Evolutionary conservation across 2,113 vertebrate genomes (phyloP), one percentile per base, ranked within the genome.

Genomic region (Labeo rohita): DNA sequence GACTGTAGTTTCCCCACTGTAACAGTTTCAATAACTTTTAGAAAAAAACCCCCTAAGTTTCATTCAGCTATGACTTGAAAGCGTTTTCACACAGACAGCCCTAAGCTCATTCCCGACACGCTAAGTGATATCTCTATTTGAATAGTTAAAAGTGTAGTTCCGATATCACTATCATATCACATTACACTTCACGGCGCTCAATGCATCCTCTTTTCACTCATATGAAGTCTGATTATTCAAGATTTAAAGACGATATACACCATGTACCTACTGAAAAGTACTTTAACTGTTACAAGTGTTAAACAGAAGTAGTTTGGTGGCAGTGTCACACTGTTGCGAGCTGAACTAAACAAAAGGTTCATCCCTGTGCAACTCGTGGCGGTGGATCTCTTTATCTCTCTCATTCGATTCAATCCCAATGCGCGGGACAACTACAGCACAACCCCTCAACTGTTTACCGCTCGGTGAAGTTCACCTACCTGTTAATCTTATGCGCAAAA

Each of bases 401-500:
- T 23, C 66, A 16, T 11, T 23, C 10, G 4, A 45, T 45, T 80
- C 12, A 10, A 34, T 49, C 65, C 65, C 65, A 65, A 78, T 10
- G 50, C 15, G 77, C 54, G 77, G 10, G 54, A 52, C 45, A 28
- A 56, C 49, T 15, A 56, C 4, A 2, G 18, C 47, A 54, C 68
- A 8, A 74, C 66, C 9, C 68, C 2, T 54, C 34, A 16, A 10
- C 21, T 0, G 18, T 28, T n/a, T 6, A 23, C n/a, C 28, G 23
- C 15, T 39, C 28, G 49, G 3, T n/a, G 6, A 73, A 73, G 63
- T 79, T 13, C 12, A 73, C 88, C 3, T 36, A 97, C 96, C 96
- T 96, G 94, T 96, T 97, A 90, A 97, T 97, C 92, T 96, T 97
- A 90, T 96, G 96, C 86, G 96, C 96, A 90, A 97, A 97, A 87